Evolutionary conservation across 2,888 invertebrate species (phyloP), one percentile per base, ranked within the genome.

Genomic region (Euproctis similis): DNA sequence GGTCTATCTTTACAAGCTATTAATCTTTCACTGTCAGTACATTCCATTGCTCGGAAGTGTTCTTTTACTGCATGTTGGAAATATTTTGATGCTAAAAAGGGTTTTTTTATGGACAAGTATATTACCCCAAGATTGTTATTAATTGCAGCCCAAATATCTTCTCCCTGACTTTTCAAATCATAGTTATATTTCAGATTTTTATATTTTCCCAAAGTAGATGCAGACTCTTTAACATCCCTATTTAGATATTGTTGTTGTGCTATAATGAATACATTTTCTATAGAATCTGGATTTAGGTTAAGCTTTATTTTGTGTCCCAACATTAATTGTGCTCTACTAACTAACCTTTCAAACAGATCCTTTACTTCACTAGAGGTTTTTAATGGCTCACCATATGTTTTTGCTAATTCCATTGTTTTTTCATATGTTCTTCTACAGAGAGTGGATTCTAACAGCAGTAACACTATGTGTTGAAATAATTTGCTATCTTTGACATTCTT

Each of bases 111-210:
- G 18, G 92, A 90, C 58, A 93, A 88, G 70, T 95, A 92, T 44
- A 94, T 87, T 28, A 92, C 90, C 23, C 92, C 95, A 59, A 94
- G 87, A 57, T 95, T 94, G 60, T 95, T 96, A 59, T 92, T 91
- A 53, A 91, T 69, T 14, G 84, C 82, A 34, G 85, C 80, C 84
- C 82, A 84, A 22, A 84, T 77, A 30, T 85, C 85, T 59, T 85
- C 82, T 5, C 81, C 80, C 46, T 82, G 76, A 10, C 65, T 62
- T 47, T 72, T 77, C 23, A 77, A 43, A 53, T 77, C 70, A 53
- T 82, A 81, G 37, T 64, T 65, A 36, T 70, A 65, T 42, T 77
- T 71, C 10, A 81, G 41, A 21, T 67, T 68, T 52, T 60, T 73
- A 36, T 81, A 80, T 34, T 66, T 67, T 1, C 73, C 75, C 28